Conservation (phyloP, 2,797 vertebrate species). For the Ciconia nigra region DNA sequence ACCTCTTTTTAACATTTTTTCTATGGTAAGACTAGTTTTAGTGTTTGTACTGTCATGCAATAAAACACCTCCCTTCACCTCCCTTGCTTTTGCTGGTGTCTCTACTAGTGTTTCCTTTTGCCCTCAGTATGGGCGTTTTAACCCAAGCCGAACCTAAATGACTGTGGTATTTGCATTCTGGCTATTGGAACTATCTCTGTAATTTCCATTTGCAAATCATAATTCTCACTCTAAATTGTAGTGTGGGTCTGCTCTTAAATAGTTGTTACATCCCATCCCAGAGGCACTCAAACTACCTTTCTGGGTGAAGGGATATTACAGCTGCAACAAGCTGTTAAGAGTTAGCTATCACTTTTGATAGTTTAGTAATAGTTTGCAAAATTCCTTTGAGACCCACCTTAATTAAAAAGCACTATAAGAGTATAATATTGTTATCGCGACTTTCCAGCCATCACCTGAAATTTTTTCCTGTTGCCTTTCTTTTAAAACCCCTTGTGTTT, state of each 20-base stretch:
- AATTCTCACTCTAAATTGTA: not conserved
- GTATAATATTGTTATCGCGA: not conserved
- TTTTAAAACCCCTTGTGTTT: not conserved
- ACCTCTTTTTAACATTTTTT: not conserved
- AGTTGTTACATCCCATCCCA: not conserved
- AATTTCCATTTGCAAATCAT: conserved; percentile 37
- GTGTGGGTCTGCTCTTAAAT: not conserved
- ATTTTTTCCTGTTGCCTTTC: not conserved
- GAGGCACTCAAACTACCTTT: not conserved
- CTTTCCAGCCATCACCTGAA: not conserved
- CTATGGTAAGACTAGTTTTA: not conserved
- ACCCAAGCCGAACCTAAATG: not conserved
- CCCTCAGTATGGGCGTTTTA: not conserved
- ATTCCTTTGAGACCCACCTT: not conserved
- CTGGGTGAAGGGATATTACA: not conserved
- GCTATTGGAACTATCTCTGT: not conserved
- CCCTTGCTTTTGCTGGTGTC: not conserved
- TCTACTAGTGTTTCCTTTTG: not conserved
- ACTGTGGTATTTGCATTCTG: not conserved
- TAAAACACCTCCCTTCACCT: not conserved
- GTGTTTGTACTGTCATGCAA: not conserved
- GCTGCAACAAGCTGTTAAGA: not conserved
- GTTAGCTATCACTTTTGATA: not conserved
- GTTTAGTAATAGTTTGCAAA: not conserved
- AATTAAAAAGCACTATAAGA: not conserved